These are phyloP conservation scores for Aphelenchoides besseyi DNA, from an alignment of 1,140 invertebrate genomes.

Conservation along the genomic window DNA sequence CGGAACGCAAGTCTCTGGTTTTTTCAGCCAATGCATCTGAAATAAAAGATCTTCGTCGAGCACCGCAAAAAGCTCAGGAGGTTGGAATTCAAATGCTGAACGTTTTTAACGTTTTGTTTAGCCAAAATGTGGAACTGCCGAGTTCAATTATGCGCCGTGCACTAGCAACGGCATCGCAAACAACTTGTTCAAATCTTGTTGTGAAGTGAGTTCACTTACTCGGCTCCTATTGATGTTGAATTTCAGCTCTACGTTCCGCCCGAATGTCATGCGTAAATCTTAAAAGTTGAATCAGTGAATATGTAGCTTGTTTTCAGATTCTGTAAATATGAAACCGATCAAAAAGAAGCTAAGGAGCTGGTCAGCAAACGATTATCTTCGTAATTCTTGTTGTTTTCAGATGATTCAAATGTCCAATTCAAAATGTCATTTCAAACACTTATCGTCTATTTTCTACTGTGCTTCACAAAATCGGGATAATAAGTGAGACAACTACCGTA, in stretches of 20 bases:
- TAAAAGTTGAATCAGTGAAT: too few relatives aligned
- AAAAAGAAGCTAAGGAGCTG: slow-evolving; percentile 29
- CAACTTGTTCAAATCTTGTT: slow-evolving; percentile 32
- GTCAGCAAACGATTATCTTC: background rate
- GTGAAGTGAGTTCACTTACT: too few relatives aligned
- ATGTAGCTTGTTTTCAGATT: background rate
- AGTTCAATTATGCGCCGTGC: slow-evolving; percentile 33
- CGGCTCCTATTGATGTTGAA: too few relatives aligned
- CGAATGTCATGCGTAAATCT: slow-evolving; percentile 34
- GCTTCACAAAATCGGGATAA: slow-evolving; percentile 37
- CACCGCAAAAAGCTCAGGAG: slow-evolving; percentile 27
- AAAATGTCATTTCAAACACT: slow-evolving; percentile 28
- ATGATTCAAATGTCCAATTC: slow-evolving; percentile 24
- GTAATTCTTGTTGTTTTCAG: background rate
- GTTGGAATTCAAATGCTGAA: background rate
- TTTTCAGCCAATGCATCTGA: slow-evolving; percentile 7
- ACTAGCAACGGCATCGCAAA: slow-evolving; percentile 30
- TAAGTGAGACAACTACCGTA: too few relatives aligned
- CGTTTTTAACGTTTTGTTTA: slow-evolving; percentile 26
- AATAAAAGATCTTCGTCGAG: slow-evolving; percentile 22
- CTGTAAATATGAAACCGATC: slow-evolving; percentile 37
- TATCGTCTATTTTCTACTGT: slow-evolving; percentile 32
- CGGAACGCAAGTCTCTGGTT: slow-evolving; percentile 26
- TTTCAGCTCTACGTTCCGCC: slow-evolving; percentile 29
- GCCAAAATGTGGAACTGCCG: slow-evolving; percentile 34